Base-by-base conservation (phyloP, 1,140 invertebrate genomes). In the Panagrolaimus sp. region DNA sequence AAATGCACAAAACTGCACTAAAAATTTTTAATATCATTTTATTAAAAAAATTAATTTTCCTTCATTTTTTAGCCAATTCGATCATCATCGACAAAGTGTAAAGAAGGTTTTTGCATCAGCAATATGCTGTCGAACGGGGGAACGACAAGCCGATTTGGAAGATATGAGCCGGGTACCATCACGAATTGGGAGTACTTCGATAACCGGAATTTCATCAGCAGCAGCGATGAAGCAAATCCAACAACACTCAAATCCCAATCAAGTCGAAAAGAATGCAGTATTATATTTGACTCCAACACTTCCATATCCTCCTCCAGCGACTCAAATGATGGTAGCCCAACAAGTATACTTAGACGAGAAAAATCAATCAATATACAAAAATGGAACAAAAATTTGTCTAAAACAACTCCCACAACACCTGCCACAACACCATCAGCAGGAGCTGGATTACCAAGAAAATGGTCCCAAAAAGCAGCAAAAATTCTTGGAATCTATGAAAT, bases 31-130 rank as follows among this genome's bases (percentile, higher is more conserved):
- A n/a, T n/a, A n/a, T n/a, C n/a, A 38, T 38, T 38, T 4, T 7
- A 38, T 38, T 4, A 38, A 38, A 38, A 38, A 38, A 51, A 51
- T 16, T 5, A 25, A 8, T 57, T 9, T 57, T 2, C 2, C 1
- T 57, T 5, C 1, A 14, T 13, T 57, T 57, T 57, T 13, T 16
- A 57, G 51, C 51, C 51, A 25, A 27, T 57, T 11, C 51, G 51
- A 25, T 57, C 51, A 9, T 57, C 51, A 27, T 57, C 51, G 20
- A 27, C 51, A 20, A 20, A 27, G 51, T 27, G 51, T 20, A 57
- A 57, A 27, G 51, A 57, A 57, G 27, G 51, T 57, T 57, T 57
- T 57, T 27, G 20, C 20, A 20, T 57, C 27, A 20, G 51, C 20
- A 27, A 57, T 27, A 57, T 57, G 51, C 51, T 57, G 51, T 57